These are phyloP conservation scores for Drosophila nasuta DNA, from an alignment of 1,140 invertebrate species.

Conservation along the genomic window DNA sequence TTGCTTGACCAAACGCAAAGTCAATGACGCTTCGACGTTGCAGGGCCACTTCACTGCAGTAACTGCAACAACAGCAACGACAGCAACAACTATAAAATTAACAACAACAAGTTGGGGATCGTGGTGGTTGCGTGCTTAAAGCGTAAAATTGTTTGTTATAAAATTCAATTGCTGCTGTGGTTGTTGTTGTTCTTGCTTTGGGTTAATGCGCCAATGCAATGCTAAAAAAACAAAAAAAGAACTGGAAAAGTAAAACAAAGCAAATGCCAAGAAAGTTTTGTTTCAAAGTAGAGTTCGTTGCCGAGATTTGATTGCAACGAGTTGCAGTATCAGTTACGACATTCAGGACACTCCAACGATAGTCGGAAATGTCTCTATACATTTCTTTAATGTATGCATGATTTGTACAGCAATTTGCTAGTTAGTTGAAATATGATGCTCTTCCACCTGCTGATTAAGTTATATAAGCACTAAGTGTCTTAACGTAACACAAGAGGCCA, in stretches of 20 bases:
- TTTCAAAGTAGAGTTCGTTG: slow-evolving; percentile 50
- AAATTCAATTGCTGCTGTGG: slow-evolving; percentile 72
- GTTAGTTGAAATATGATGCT: slow-evolving; percentile 34
- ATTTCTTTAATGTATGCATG: background rate
- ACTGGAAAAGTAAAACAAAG: slow-evolving; percentile 10
- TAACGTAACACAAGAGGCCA: slow-evolving; percentile 18
- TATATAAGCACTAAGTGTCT: slow-evolving; percentile 49
- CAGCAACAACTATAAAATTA: slow-evolving; percentile 34
- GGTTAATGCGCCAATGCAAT: slow-evolving; percentile 71
- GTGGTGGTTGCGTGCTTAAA: slow-evolving; percentile 69
- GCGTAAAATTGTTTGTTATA: slow-evolving; percentile 83
- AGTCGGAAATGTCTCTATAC: background rate
- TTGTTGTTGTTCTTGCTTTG: slow-evolving; percentile 22
- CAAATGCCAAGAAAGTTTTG: slow-evolving; percentile 54
- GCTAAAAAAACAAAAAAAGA: background rate
- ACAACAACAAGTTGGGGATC: slow-evolving; percentile 39
- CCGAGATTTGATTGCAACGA: slow-evolving; percentile 57
- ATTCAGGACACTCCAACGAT: background rate
- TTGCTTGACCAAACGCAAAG: slow-evolving; percentile 76
- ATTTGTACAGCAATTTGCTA: slow-evolving; percentile 36
- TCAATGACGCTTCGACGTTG: slow-evolving; percentile 64
- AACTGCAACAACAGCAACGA: slow-evolving; percentile 36
- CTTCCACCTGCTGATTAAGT: slow-evolving; percentile 54
- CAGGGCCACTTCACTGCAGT: slow-evolving; percentile 53
- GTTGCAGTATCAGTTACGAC: slow-evolving; percentile 35